Conservation (phyloP, 2,797 vertebrate species). For the Catamblyrhynchus diadema region DNA sequence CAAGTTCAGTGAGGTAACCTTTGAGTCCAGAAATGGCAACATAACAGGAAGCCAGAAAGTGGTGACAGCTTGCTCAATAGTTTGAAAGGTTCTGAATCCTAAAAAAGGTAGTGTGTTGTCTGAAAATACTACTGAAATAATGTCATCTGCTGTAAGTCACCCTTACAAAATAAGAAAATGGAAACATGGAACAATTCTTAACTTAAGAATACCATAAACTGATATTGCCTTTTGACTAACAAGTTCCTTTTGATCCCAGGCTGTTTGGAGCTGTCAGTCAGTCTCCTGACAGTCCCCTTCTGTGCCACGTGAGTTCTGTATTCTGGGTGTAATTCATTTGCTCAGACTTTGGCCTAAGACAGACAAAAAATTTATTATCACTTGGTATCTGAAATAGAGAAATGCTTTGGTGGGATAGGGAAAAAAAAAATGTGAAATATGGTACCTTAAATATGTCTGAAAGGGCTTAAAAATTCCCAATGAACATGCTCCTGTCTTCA, state of each 20-base stretch:
- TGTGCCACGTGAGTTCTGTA: not conserved
- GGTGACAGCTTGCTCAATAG: slow-evolving; percentile 18
- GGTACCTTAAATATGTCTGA: not conserved
- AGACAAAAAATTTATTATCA: not conserved
- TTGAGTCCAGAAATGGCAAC: not conserved
- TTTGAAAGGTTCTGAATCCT: not conserved
- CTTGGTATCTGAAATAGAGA: not conserved
- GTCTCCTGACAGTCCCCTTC: not conserved
- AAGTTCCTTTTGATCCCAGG: not conserved
- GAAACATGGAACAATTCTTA: not conserved
- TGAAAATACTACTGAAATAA: not conserved
- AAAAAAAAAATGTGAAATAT: not conserved
- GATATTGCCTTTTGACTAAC: not conserved
- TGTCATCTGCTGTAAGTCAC: not conserved
- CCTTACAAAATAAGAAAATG: not conserved
- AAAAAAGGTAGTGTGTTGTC: not conserved
- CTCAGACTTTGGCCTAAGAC: not conserved
- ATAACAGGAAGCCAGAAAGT: slow-evolving; percentile 38
- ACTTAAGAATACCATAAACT: not conserved
- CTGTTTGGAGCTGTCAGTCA: not conserved
- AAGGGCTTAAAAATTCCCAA: not conserved
- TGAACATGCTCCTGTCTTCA: not conserved
- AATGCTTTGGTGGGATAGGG: not conserved
- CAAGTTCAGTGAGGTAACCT: not conserved
- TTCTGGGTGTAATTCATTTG: not conserved